Evolutionary conservation across 1,140 invertebrate genomes (phyloP).

Genomic region (Rhagoletis zephyria): DNA sequence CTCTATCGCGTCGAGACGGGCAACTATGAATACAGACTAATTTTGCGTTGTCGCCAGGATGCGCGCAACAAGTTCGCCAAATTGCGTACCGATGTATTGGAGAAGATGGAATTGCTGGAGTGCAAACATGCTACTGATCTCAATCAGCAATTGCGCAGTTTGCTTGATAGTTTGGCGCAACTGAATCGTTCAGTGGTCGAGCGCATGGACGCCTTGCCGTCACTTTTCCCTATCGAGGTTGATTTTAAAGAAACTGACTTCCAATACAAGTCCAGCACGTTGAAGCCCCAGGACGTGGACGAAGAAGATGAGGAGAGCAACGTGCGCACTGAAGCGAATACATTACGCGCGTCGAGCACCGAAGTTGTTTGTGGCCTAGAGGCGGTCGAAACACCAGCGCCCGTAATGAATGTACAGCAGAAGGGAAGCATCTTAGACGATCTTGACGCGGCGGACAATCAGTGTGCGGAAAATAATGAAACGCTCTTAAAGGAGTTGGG

Average conservation of each 20-base stretch:
- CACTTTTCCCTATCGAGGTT: slow-evolving; percentile 96
- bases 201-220: slow-evolving; percentile 81
- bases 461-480: slow-evolving; percentile 62
- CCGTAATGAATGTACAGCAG: slow-evolving; percentile 64
- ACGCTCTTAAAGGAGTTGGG: slow-evolving; percentile 67
- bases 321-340: slow-evolving; percentile 47
- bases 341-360: background rate
- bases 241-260: slow-evolving; percentile 93
- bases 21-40: slow-evolving; percentile 97
- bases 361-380: slow-evolving; percentile 67
- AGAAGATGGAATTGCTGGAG: slow-evolving; percentile 96
- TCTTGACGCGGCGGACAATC: background rate
- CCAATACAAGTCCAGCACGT: slow-evolving; percentile 83
- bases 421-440: slow-evolving; percentile 34
- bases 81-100: slow-evolving; percentile 92
- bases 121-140: slow-evolving; percentile 97
- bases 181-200: slow-evolving; percentile 80
- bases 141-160: slow-evolving; percentile 86
- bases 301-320: slow-evolving; percentile 73
- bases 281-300: slow-evolving; percentile 74
- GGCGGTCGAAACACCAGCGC: slow-evolving; percentile 66
- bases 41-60: slow-evolving; percentile 94
- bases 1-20: slow-evolving; percentile 97
- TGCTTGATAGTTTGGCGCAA: slow-evolving; percentile 85
- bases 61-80: slow-evolving; percentile 92